Evolutionary conservation across 1,140 invertebrate species (phyloP), one percentile per base, ranked within the genome.

Genomic region (Aphaenogaster floridana): DNA sequence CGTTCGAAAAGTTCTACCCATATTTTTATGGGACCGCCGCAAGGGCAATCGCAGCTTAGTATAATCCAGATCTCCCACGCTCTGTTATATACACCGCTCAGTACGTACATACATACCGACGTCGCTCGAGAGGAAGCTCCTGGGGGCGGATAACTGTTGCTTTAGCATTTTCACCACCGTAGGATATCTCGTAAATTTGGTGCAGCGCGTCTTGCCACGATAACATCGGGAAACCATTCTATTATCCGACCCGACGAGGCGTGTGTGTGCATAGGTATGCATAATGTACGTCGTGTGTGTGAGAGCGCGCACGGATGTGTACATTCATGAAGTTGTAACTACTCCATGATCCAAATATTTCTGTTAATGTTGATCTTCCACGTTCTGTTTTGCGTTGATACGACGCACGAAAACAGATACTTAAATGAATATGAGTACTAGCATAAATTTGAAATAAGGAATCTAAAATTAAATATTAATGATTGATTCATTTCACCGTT

Each of bases 131-230:
- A 39, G 42, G 48, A n/a, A 52, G 15, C 39, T 61, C 52, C 13
- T 34, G n/a, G n/a, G 52, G 36, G 50, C 45, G 83, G 78, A 87
- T 90, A 90, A 90, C 89, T 90, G 89, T 90, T 90, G 89, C 89
- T 90, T 84, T 90, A 89, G 89, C 86, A 80, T 90, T 90, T 90
- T 90, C 89, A 87, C 79, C 89, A 90, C 78, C 86, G 80, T 86
- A 48, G 69, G 69, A 90, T 90, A 90, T 90, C 88, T 90, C 89
- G 80, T 90, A 90, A 90, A 90, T 90, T 90, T 79, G 78, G 39
- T 74, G 63, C 78, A 57, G 57, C 72, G 83, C 86, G 88, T 54
- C 89, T 68, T 78, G 66, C 52, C 85, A 54, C 78, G 89, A 90
- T 90, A 90, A 85, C 88, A 90, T 90, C 89, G 79, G 28, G 63